Evolutionary conservation across 2,888 invertebrate species (phyloP).

Genomic region (Sycophila texana): DNA sequence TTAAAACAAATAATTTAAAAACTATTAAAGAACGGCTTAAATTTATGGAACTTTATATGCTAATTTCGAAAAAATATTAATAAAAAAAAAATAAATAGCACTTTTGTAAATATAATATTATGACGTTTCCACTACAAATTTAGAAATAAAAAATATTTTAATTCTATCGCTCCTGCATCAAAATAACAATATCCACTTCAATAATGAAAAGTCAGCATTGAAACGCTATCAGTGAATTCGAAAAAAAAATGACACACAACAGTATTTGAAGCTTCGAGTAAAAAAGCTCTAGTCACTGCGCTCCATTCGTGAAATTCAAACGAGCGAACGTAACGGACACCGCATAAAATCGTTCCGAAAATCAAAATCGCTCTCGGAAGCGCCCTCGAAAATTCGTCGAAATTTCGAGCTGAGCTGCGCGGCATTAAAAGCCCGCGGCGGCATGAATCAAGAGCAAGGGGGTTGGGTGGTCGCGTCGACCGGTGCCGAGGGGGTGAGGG

Average conservation of each 20-base stretch:
- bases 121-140: no score
- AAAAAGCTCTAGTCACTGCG: neutral
- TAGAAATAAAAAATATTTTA: no score
- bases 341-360: neutral
- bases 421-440: constrained; percentile 22
- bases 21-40: neutral
- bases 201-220: no score
- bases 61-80: neutral
- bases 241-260: no score
- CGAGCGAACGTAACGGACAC: neutral
- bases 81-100: neutral
- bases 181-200: no score
- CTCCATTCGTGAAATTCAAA: neutral
- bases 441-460: constrained; percentile 18
- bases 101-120: no score
- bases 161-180: no score
- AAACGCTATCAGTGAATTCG: no score
- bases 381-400: neutral
- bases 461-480: constrained; percentile 34
- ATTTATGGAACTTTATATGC: no score
- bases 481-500: neutral
- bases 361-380: neutral
- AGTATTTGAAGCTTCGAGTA: no score
- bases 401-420: neutral
- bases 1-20: neutral